These are phyloP conservation scores for Ceyx cyanopectus DNA, from an alignment of 2,113 vertebrate species.

Conservation along the genomic window DNA sequence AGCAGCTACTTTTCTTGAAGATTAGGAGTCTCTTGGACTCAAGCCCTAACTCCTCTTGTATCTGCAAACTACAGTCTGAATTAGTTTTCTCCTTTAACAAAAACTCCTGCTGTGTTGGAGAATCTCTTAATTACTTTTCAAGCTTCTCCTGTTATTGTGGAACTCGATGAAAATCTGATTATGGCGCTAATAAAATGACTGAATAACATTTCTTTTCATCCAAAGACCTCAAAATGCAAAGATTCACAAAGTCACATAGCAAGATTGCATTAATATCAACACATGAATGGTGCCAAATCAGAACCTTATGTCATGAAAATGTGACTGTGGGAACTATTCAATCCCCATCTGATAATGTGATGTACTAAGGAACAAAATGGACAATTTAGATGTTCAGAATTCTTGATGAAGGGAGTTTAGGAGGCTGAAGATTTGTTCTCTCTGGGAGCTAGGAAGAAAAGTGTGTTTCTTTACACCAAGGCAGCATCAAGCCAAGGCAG, in stretches of 20 bases:
- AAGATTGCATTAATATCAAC: slow-evolving; percentile 18
- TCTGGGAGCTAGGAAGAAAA: slow-evolving; percentile 7
- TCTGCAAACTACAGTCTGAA: slow-evolving; percentile 57
- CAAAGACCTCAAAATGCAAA: slow-evolving; percentile 51
- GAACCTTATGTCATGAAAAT: background rate
- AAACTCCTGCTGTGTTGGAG: slow-evolving; percentile 69
- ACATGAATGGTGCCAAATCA: slow-evolving; percentile 8
- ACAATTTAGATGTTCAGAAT: slow-evolving; percentile 11
- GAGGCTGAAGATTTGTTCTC: slow-evolving; percentile 2
- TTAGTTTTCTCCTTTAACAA: slow-evolving; percentile 66
- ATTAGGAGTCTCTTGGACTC: slow-evolving; percentile 48
- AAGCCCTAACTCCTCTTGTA: slow-evolving; percentile 31
- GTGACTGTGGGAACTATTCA: slow-evolving; percentile 20
- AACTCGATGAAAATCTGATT: slow-evolving; percentile 73
- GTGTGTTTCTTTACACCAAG: background rate
- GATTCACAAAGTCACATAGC: background rate
- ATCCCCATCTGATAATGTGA: background rate
- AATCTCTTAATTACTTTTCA: slow-evolving; percentile 78
- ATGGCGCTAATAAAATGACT: slow-evolving; percentile 66
- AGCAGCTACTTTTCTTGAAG: slow-evolving; percentile 50
- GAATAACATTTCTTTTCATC: slow-evolving; percentile 47
- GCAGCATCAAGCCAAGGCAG: background rate
- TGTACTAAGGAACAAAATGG: slow-evolving; percentile 32
- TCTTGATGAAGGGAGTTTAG: background rate
- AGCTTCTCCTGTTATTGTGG: slow-evolving; percentile 68